Evolutionary conservation across 2,888 invertebrate species (phyloP), one percentile per base, ranked within the genome.

Genomic region (Tetragonula carbonaria): DNA sequence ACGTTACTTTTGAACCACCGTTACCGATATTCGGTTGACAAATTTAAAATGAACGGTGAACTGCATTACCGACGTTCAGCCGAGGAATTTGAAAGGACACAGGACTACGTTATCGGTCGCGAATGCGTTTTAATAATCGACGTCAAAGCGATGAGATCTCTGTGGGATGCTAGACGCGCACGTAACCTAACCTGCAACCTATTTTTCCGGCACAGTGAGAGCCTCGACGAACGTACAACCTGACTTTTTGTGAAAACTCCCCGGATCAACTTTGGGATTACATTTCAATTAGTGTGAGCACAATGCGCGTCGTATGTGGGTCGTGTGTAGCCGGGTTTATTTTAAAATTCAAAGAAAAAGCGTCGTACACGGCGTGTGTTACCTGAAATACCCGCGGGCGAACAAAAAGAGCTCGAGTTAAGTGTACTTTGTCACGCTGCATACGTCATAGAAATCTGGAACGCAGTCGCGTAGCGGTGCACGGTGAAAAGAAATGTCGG

Each of bases 401-500:
- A 66, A 74, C 63, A 82, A 83, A 82, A 83, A 83, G 76, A 82
- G 72, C 50, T 38, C 63, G 72, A 68, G 82, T 83, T 72, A 72
- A 83, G 83, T 82, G 82, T 82, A 76, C 83, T 83, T 83, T 83
- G 76, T 83, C 83, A 82, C 83, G 83, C 72, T 73, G 83, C 76
- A 76, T 67, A 67, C 82, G 83, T 82, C 82, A 82, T 83, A 73
- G 63, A 83, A 83, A 83, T 83, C 72, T 83, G 76, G 83, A 82
- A 82, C 83, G 82, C 63, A 72, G 67, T 72, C 83, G 62, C 66
- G 51, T 53, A 67, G 76, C 57, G 67, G 18, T 57, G 62, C 6
- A 45, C 72, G n/a, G 33, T 68, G 78, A 72, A 73, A 83, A 82
- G 82, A 76, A 83, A 75, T 82, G 74, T 71, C 66, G 74, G 74